Evolutionary conservation across 2,888 invertebrate genomes (phyloP).

Genomic region (Ditylenchus weischeri): DNA sequence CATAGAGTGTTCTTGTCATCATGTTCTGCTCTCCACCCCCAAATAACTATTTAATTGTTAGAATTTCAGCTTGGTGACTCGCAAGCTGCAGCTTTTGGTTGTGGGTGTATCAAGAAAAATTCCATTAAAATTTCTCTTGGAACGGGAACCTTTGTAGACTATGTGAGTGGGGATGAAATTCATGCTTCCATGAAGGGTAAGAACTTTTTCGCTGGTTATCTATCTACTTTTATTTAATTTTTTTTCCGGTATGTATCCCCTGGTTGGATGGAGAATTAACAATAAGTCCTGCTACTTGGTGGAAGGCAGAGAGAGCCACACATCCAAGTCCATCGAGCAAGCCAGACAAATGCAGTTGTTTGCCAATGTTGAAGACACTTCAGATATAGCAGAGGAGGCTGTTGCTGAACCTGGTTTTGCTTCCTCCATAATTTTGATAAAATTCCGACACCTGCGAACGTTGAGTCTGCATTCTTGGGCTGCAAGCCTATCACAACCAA

Average conservation of each 20-base stretch:
- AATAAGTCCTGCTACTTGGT: conserved; percentile 62
- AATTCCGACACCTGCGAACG: conserved; percentile 77
- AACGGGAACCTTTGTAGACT: conserved; percentile 83
- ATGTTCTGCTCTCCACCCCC: too few species aligned
- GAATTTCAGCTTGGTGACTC: conserved; percentile 75
- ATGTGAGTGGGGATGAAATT: conserved; percentile 74
- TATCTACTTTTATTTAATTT: conserved; percentile 73
- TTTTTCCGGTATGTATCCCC: conserved; percentile 74
- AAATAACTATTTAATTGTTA: too few species aligned
- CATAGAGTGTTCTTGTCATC: too few species aligned
- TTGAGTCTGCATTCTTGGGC: conserved; percentile 80
- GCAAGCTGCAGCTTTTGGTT: conserved; percentile 82
- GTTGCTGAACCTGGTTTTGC: conserved; percentile 60
- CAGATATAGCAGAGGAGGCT: conserved; percentile 38
- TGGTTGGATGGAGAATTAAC: conserved; percentile 79
- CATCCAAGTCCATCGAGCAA: conserved; percentile 84
- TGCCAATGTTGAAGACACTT: conserved; percentile 36
- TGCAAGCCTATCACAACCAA: conserved; percentile 71
- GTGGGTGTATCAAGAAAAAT: conserved; percentile 74
- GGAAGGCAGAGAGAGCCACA: conserved; percentile 80
- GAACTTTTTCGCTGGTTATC: conserved; percentile 65
- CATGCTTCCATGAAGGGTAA: conserved; percentile 76
- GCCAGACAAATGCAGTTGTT: conserved; percentile 60
- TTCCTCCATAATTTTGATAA: conserved; percentile 88
- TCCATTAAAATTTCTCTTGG: conserved; percentile 85